Conservation (phyloP, 2,888 invertebrate genomes). For the Lagria hirta region DNA sequence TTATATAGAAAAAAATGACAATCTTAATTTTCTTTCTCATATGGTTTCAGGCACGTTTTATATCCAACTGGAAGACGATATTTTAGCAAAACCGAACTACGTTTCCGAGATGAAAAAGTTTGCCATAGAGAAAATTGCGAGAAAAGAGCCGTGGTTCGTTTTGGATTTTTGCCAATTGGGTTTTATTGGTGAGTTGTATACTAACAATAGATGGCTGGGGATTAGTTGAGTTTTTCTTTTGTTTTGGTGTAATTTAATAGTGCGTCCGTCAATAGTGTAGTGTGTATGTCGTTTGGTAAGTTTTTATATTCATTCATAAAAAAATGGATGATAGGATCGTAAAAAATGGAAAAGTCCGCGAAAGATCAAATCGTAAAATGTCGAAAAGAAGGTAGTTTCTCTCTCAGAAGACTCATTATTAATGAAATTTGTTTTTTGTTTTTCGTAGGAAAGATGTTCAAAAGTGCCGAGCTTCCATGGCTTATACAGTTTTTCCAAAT, state of each 20-base stretch:
- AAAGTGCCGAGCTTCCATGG: constrained; percentile 81
- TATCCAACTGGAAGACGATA: constrained; percentile 92
- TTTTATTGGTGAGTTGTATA: constrained; percentile 72
- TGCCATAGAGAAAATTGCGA: constrained; percentile 73
- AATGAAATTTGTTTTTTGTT: constrained; percentile 6
- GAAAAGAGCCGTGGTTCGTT: constrained; percentile 83
- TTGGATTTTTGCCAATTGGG: constrained; percentile 92
- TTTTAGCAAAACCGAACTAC: constrained; percentile 82
- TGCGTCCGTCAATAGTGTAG: constrained; percentile 5
- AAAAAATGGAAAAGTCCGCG: constrained; percentile 10
- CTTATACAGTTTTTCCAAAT: constrained; percentile 91
- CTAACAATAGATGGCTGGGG: constrained; percentile 14
- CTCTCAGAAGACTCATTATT: constrained; percentile 5
- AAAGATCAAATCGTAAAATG: constrained; percentile 8
- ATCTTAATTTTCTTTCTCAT: no score
- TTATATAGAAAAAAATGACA: no score
- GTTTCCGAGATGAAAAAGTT: constrained; percentile 83
- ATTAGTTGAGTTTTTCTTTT: constrained; percentile 10
- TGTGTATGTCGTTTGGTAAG: constrained; percentile 7
- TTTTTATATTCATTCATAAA: constrained; percentile 21
- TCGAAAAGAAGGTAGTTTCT: constrained; percentile 9
- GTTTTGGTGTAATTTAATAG: constrained; percentile 7
- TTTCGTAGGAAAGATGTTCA: constrained; percentile 78
- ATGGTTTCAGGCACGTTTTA: constrained; percentile 73
- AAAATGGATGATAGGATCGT: constrained; percentile 16